Percentiles rank a stretch among this genome's conserved stretches.
These are phyloP conservation scores for Stenurella melanura DNA, from an alignment of 2,888 invertebrate genomes.

Conservation along the genomic window DNA sequence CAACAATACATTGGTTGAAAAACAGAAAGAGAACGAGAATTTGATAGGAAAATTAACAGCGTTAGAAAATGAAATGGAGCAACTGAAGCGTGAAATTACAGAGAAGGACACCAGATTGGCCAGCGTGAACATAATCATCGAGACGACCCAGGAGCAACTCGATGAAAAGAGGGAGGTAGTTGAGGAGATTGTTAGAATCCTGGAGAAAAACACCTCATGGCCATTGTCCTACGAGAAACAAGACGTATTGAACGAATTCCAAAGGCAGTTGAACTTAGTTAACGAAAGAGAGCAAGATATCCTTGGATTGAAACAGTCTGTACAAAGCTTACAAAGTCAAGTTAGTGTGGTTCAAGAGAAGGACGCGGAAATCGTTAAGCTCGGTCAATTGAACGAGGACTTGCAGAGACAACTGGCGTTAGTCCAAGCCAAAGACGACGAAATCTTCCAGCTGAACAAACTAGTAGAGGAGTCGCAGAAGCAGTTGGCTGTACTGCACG, in stretches of 20 bases:
- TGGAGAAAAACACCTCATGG: slow-evolving; percentile 57
- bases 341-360: slow-evolving; percentile 38
- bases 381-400: slow-evolving; percentile 35
- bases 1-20: slow-evolving; percentile 61
- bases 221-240: slow-evolving; percentile 60
- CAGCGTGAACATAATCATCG: slow-evolving; percentile 58
- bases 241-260: slow-evolving; percentile 59
- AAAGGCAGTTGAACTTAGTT: slow-evolving; percentile 53
- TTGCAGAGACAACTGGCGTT: slow-evolving; percentile 27
- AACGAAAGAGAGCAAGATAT: slow-evolving; percentile 46
- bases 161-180: slow-evolving; percentile 63
- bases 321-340: slow-evolving; percentile 38
- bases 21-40: slow-evolving; percentile 61
- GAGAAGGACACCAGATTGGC: slow-evolving; percentile 60
- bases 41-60: slow-evolving; percentile 52
- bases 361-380: slow-evolving; percentile 42
- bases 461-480: slow-evolving; percentile 56
- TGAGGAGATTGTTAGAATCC: slow-evolving; percentile 60
- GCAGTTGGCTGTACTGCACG: slow-evolving; percentile 51
- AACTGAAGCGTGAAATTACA: slow-evolving; percentile 49
- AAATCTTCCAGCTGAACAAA: slow-evolving; percentile 56
- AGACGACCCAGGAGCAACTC: slow-evolving; percentile 63
- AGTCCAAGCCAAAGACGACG: slow-evolving; percentile 51
- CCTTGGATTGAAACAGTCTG: slow-evolving; percentile 30
- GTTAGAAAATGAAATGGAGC: slow-evolving; percentile 56